These are phyloP conservation scores for Caenorhabditis brenneri DNA, from an alignment of 1,140 invertebrate genomes.

Conservation along the genomic window DNA sequence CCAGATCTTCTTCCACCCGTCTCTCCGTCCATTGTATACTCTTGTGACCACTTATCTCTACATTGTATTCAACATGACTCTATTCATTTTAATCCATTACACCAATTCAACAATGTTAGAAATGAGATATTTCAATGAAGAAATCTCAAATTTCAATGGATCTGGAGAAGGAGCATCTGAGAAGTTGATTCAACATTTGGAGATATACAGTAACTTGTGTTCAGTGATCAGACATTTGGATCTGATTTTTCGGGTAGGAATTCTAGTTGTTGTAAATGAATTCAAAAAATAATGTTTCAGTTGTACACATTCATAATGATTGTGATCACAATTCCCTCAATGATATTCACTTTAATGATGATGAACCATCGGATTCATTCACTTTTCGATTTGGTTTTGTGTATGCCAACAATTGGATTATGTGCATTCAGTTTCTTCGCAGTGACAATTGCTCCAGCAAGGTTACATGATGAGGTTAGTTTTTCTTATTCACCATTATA, in stretches of 20 bases:
- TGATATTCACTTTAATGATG: slow-evolving; percentile 56
- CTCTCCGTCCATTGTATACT: slow-evolving; percentile 6
- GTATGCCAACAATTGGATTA: slow-evolving; percentile 46
- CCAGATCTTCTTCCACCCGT: slow-evolving; percentile 48
- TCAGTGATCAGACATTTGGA: slow-evolving; percentile 52
- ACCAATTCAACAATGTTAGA: slow-evolving; percentile 50
- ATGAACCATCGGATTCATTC: slow-evolving; percentile 47
- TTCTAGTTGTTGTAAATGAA: neutral
- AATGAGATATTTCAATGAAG: slow-evolving; percentile 48
- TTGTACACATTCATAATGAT: slow-evolving; percentile 60
- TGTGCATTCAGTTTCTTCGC: slow-evolving; percentile 57
- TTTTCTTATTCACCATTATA: neutral
- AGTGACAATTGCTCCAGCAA: slow-evolving; percentile 55
- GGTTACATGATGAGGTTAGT: slow-evolving; percentile 54
- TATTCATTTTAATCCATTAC: slow-evolving; percentile 55
- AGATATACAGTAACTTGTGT: slow-evolving; percentile 45
- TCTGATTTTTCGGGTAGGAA: slow-evolving; percentile 45
- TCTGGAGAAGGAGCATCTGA: slow-evolving; percentile 24
- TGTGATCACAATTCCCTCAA: slow-evolving; percentile 57
- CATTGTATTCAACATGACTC: slow-evolving; percentile 43
- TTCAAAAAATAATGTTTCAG: slow-evolving; percentile 36
- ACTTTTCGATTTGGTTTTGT: slow-evolving; percentile 8
- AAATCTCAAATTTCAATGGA: slow-evolving; percentile 14
- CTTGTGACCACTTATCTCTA: slow-evolving; percentile 43
- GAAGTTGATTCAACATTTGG: slow-evolving; percentile 36